Percentiles rank a stretch among this genome's conserved stretches.
phyloP scores from a whole-genome alignment of 2,888 invertebrate species.

The Frankliniella intonsa region DNA sequence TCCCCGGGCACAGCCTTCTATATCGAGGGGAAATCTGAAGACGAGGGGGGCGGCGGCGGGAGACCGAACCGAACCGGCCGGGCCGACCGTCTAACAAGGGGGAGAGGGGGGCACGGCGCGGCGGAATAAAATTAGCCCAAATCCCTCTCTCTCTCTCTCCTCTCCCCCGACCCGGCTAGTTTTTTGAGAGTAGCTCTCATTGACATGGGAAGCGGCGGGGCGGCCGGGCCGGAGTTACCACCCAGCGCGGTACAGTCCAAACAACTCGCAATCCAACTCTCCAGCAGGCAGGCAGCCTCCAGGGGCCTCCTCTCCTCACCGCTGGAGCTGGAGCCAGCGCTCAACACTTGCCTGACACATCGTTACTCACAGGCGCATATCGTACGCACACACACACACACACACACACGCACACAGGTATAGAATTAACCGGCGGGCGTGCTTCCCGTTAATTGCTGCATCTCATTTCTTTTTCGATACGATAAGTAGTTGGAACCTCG shows the following conservation, averaged over 20 bases:
- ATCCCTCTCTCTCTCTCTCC: neutral
- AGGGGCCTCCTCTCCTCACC: neutral
- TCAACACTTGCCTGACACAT: constrained; percentile 5
- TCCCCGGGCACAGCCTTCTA: neutral
- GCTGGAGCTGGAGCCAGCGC: neutral
- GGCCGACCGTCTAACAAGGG: neutral
- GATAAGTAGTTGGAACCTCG: too few species aligned
- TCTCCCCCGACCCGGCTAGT: neutral
- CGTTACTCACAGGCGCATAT: constrained; percentile 17
- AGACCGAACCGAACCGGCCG: too few species aligned
- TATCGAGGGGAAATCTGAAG: too few species aligned
- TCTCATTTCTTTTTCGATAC: too few species aligned
- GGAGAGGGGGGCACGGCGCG: neutral
- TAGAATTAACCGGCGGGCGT: neutral
- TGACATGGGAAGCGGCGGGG: constrained; percentile 22
- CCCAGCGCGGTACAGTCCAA: constrained; percentile 23
- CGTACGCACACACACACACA: neutral
- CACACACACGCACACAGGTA: neutral
- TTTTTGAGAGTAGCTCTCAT: constrained; percentile 25
- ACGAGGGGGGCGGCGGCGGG: neutral
- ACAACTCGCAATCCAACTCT: neutral
- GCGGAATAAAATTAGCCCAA: constrained; percentile 23
- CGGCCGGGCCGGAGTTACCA: neutral
- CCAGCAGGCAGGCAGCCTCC: too few species aligned
- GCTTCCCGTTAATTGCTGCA: too few species aligned